Percentiles rank a stretch among this genome's conserved stretches.
Conservation (phyloP, 2,113 vertebrate species). For the Psittacara wagleri region DNA sequence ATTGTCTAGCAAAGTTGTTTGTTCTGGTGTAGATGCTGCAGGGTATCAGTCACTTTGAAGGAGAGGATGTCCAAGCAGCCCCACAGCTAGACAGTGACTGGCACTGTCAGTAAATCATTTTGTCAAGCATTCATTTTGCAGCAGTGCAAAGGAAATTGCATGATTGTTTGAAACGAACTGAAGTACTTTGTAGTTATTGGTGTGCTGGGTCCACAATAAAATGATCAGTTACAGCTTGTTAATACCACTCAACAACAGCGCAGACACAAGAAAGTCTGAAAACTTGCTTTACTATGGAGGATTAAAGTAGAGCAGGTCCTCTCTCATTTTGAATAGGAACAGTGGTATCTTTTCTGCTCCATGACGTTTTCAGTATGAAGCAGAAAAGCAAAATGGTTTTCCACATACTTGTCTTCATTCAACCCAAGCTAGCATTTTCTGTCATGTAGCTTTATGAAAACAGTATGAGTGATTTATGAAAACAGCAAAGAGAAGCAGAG, state of each 20-base stretch:
- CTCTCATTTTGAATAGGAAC: not conserved
- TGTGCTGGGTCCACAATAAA: slow-evolving; percentile 26
- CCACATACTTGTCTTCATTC: not conserved
- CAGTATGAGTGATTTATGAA: rapidly evolving
- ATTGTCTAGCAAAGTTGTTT: slow-evolving; percentile 14
- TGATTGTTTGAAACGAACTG: slow-evolving; percentile 7
- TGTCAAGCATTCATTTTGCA: slow-evolving; percentile 50
- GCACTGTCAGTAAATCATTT: slow-evolving; percentile 48
- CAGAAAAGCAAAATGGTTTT: not conserved
- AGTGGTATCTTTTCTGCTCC: not conserved
- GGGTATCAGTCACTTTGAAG: slow-evolving; percentile 50
- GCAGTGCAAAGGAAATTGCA: not conserved
- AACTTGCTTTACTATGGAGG: not conserved
- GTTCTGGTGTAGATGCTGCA: slow-evolving; percentile 34
- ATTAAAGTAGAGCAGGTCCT: not conserved
- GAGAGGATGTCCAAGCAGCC: slow-evolving; percentile 48
- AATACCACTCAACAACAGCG: not conserved
- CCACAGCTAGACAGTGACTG: slow-evolving; percentile 63
- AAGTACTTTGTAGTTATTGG: slow-evolving; percentile 52
- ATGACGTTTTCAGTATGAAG: not conserved
- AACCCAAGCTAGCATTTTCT: not conserved
- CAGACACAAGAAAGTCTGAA: not conserved
- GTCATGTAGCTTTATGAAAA: rapidly evolving
- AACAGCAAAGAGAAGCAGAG: not conserved
- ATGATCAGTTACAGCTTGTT: slow-evolving; percentile 60